Evolutionary conservation across 2,888 invertebrate species (phyloP), one percentile per base, ranked within the genome.

Genomic region (Sarcophaga carnaria): DNA sequence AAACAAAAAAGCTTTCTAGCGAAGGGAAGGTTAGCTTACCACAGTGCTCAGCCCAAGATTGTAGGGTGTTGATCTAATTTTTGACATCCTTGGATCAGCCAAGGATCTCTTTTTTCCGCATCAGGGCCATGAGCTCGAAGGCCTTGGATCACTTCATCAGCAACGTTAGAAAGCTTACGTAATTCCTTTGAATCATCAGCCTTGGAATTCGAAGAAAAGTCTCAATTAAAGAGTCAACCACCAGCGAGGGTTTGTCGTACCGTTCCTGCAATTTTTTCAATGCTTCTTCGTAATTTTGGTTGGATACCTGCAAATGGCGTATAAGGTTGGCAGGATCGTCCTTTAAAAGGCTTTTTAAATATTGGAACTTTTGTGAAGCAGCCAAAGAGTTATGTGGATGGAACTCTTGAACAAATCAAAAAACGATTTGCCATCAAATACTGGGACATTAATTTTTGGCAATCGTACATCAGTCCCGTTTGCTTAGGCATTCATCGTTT

Each of bases 91-190:
- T 83, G 62, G 5, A 85, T 80, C 17, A 85, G 70, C 83, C 85
- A 85, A 2, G 85, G 85, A 78, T 88, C 88, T 49, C 83, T 72
- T 27, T 70, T 88, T 63, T 71, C 80, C 4, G 78, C 64, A 4
- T 83, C 66, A 12, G 72, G 49, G n/a, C 84, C 74, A 64, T 79
- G 78, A 45, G 79, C 85, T 27, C 86, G 71, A 12, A 83, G 78
- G 27, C 83, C 86, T 6, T 83, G 63, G 85, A 59, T 88, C 88
- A n/a, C 82, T 69, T 14, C 37, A 37, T 37, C 37, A 37, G 6
- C 37, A 37, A 37, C 37, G 37, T 6, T 37, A 37, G 37, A 6
- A 63, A 84, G 49, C 1, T 74, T 63, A 49, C 75, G 67, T 45
- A 72, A 49, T 12, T 20, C 1, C 37, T 37, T 37, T 6, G 37